Evolutionary conservation across 2,113 vertebrate genomes (phyloP), one percentile per base, ranked within the genome.

Genomic region (Clinocottus analis): DNA sequence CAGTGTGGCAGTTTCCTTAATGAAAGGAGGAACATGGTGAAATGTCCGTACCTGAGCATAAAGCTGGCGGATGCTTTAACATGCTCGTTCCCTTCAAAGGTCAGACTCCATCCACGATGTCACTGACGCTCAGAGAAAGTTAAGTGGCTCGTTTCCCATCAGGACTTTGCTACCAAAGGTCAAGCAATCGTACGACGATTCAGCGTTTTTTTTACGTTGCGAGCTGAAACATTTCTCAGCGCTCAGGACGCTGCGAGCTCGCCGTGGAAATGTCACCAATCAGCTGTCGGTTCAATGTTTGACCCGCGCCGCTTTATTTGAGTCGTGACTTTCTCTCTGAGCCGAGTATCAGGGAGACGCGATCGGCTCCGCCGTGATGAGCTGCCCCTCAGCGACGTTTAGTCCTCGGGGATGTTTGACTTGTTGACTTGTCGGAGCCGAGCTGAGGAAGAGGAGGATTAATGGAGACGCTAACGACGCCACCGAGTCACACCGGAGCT

Each of bases 101-200:
- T 80, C 60, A 37, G 41, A 77, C 72, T 75, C 56, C 7, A n/a
- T 79, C 63, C 55, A 7, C 47, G 3, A 64, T 37, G 75, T 66
- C 79, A 59, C 39, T 70, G 63, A 88, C 27, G 73, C 51, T 73
- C 63, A 59, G 64, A 59, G 58, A 49, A 39, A 63, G 51, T 88
- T 84, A 67, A 86, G 82, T 63, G 71, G 79, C 83, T 84, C 68
- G 67, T 86, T 87, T 83, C 60, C 70, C 79, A 39, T 43, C 39
- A 79, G 77, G 63, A 41, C 53, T 77, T 83, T 58, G 41, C 7
- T 19, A 41, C 21, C 13, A 79, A 89, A 89, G 85, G 90, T 90
- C 90, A 83, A 49, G 62, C 73, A 74, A 79, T 85, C 47, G 53
- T 21, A 13, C 1, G 29, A 58, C 43, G 64, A 86, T 69, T 67